phyloP scores from a whole-genome alignment of 2,797 vertebrate genomes.

The Sitta carolinensis region DNA sequence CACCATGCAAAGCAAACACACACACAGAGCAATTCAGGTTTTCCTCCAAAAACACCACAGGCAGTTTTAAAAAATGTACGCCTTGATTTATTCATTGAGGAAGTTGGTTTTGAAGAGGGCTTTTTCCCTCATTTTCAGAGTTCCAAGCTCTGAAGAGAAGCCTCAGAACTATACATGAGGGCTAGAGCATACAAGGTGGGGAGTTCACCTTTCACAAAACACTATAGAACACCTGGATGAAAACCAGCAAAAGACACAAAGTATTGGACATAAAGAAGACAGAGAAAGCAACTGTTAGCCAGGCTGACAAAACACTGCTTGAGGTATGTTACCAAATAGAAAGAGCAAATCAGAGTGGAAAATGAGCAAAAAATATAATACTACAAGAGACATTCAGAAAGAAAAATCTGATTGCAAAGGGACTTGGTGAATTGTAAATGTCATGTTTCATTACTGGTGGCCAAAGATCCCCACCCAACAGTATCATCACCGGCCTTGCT shows the following conservation, averaged over 20 bases:
- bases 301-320: background rate
- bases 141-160: background rate
- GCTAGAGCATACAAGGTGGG: background rate
- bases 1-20: background rate
- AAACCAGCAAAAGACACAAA: background rate
- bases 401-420: background rate
- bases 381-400: background rate
- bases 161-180: background rate
- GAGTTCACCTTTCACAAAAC: background rate
- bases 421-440: background rate
- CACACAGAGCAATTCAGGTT: background rate
- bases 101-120: background rate
- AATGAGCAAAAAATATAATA: background rate
- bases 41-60: background rate
- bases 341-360: background rate
- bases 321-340: background rate
- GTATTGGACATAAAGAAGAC: background rate
- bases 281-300: background rate
- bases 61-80: background rate
- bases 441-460: background rate
- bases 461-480: background rate
- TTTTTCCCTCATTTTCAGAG: background rate
- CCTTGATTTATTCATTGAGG: background rate
- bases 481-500: background rate
- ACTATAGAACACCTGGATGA: background rate